A percentile compares a stretch with the other conserved stretches of the same genome.
Evolutionary conservation across 1,140 invertebrate species (phyloP).

Genomic region (Homalodisca vitripennis): DNA sequence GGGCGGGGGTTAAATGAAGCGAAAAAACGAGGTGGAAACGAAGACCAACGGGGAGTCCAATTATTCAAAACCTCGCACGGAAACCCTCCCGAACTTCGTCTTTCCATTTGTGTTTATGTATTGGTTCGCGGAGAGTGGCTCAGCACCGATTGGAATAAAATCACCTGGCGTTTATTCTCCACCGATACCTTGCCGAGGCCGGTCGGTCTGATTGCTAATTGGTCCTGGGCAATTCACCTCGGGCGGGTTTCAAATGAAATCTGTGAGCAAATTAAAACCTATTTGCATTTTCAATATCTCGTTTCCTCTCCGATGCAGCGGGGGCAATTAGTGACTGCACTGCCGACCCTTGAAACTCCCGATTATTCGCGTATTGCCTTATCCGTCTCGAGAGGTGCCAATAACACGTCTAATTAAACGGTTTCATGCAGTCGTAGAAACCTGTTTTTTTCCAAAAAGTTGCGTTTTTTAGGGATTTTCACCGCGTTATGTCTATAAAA

Average conservation of each 20-base stretch:
- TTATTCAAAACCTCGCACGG: slow-evolving; percentile 1
- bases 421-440: too few relatives aligned
- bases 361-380: too few relatives aligned
- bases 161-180: background rate
- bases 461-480: too few relatives aligned
- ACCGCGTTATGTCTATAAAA: too few relatives aligned
- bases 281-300: slow-evolving; percentile 24
- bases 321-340: background rate
- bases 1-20: slow-evolving; percentile 4
- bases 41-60: background rate
- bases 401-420: too few relatives aligned
- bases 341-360: too few relatives aligned
- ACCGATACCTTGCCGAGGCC: background rate
- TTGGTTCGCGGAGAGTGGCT: background rate
- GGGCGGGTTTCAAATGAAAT: background rate
- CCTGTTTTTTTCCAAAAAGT: too few relatives aligned
- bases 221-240: too few relatives aligned
- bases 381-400: too few relatives aligned
- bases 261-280: background rate
- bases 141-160: background rate
- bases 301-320: background rate
- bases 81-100: background rate
- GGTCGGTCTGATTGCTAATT: background rate
- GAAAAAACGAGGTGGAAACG: slow-evolving; percentile 17
- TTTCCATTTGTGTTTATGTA: background rate